A percentile compares a stretch with the other conserved stretches of the same genome.
phyloP scores from a whole-genome alignment of 2,797 vertebrate species.

The Pelobates cultripes region DNA sequence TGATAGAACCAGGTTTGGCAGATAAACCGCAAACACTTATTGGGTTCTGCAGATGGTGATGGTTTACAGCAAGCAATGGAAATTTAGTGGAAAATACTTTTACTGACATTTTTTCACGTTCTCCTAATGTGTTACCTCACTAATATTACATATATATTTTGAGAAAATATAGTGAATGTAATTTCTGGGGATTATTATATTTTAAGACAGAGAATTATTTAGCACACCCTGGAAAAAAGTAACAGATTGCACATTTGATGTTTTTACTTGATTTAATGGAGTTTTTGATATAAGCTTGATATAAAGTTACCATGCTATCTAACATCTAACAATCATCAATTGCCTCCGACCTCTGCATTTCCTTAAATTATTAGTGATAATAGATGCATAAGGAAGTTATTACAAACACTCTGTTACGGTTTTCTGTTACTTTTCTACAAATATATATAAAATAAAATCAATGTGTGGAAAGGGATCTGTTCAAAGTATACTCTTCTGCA shows the following conservation, averaged over 20 bases:
- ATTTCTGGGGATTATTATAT: no score
- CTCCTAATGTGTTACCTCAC: no score
- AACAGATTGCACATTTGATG: neutral
- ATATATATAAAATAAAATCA: constrained; percentile 19
- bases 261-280: neutral
- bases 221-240: neutral
- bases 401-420: neutral
- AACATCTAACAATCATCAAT: neutral
- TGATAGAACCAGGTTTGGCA: no score
- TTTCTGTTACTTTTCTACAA: neutral
- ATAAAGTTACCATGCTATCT: neutral
- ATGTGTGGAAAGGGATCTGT: neutral
- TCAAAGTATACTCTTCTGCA: neutral
- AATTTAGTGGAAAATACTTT: no score
- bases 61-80: no score
- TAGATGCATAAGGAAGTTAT: constrained; percentile 1
- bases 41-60: no score
- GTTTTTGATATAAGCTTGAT: no score
- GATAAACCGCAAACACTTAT: no score
- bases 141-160: no score
- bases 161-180: no score
- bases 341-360: neutral
- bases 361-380: neutral
- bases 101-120: no score
- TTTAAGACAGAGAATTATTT: no score